Conservation (phyloP, 1,140 invertebrate species). For the Rhyacophila brunnea region DNA sequence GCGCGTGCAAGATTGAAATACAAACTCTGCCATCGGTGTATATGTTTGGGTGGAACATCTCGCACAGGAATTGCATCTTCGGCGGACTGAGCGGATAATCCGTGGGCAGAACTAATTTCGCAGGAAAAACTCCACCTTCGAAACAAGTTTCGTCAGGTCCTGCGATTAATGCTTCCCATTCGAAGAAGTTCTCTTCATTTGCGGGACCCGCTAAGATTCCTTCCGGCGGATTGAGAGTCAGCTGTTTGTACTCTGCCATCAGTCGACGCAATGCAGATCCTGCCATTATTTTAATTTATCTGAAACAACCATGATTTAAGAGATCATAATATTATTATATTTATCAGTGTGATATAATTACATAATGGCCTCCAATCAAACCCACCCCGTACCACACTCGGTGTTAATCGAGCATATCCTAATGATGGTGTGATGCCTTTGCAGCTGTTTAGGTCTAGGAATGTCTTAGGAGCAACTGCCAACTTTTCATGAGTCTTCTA, state of each 20-base stretch:
- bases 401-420: no score
- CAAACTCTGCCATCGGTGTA: conserved; percentile 97
- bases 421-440: no score
- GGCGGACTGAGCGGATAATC: conserved; percentile 98
- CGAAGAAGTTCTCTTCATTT: conserved; percentile 99
- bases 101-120: conserved; percentile 90
- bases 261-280: conserved; percentile 92
- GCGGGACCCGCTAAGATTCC: conserved; percentile 96
- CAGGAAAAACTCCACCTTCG: conserved; percentile 97
- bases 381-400: no score
- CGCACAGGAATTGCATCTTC: conserved; percentile 99
- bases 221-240: conserved; percentile 97
- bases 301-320: no score
- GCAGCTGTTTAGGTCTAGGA: no score
- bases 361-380: no score
- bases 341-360: no score
- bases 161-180: conserved; percentile 98
- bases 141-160: conserved; percentile 98
- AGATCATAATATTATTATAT: no score
- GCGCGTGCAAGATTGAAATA: conserved; percentile 99
- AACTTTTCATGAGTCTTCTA: no score
- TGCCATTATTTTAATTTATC: conserved; percentile 67
- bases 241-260: conserved; percentile 98
- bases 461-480: no score
- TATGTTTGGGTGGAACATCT: conserved; percentile 99